These are phyloP conservation scores for Allacma fusca DNA, from an alignment of 2,888 invertebrate genomes.

Conservation along the genomic window DNA sequence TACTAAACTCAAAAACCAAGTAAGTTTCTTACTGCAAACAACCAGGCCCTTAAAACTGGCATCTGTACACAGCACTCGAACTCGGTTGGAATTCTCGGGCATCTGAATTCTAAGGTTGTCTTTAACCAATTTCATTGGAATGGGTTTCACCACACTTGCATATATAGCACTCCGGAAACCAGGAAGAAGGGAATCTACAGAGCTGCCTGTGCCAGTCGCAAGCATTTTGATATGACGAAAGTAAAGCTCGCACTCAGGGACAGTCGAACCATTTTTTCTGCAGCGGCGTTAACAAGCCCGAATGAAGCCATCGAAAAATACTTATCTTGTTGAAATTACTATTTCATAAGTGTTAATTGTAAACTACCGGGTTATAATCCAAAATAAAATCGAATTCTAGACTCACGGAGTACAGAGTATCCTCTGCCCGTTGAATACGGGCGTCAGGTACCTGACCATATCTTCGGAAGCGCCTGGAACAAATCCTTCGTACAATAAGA, in stretches of 20 bases:
- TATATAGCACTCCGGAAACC: conserved; percentile 50
- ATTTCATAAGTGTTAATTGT: too few relatives aligned
- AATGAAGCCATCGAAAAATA: too few relatives aligned
- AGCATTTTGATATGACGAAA: conserved; percentile 52
- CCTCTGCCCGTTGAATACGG: conserved; percentile 47
- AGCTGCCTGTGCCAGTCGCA: neutral
- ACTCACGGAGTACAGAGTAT: conserved; percentile 39
- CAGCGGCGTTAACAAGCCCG: too few relatives aligned
- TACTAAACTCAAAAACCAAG: too few relatives aligned
- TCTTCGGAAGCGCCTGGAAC: conserved; percentile 41
- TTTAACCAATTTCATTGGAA: conserved; percentile 45
- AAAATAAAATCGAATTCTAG: neutral
- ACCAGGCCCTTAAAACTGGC: neutral
- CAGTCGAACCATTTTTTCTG: neutral
- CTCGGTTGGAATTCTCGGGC: conserved; percentile 39
- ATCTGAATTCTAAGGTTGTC: conserved; percentile 41
- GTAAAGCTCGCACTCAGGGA: conserved; percentile 48
- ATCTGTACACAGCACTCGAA: conserved; percentile 30
- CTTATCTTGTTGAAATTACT: too few relatives aligned
- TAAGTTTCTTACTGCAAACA: neutral
- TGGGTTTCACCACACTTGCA: conserved; percentile 46
- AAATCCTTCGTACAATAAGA: conserved; percentile 48
- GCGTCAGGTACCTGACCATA: conserved; percentile 42
- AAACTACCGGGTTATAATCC: too few relatives aligned
- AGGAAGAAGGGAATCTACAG: conserved; percentile 31